Evolutionary conservation across 2,113 vertebrate genomes (phyloP).

Genomic region (Recurvirostra avosetta): DNA sequence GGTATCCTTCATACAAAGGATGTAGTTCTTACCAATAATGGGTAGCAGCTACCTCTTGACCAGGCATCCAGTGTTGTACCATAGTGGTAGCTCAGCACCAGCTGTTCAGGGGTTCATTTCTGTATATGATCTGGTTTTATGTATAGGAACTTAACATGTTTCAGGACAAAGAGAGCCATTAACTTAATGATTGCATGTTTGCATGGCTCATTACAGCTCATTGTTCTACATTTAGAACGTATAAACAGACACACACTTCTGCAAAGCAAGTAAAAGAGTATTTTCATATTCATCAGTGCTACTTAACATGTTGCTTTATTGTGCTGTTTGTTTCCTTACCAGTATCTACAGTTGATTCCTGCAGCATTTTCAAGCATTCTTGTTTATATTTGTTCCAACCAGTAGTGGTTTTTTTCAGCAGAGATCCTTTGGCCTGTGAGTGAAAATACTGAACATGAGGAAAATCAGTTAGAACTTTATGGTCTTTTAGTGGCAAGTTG

Average conservation of each 20-base stretch:
- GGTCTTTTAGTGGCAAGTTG: background rate
- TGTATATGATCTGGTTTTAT: background rate
- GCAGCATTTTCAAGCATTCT: slow-evolving; percentile 80
- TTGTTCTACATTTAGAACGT: background rate
- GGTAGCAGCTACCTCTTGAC: background rate
- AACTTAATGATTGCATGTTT: background rate
- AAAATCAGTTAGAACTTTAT: background rate
- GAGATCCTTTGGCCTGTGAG: slow-evolving; percentile 78
- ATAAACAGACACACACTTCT: background rate
- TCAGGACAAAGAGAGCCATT: background rate
- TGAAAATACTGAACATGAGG: background rate
- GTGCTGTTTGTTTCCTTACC: slow-evolving; percentile 68
- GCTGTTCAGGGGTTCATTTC: background rate
- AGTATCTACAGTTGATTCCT: slow-evolving; percentile 26
- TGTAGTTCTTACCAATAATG: background rate
- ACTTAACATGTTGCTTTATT: background rate
- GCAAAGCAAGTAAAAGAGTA: background rate
- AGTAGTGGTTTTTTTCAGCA: slow-evolving; percentile 79
- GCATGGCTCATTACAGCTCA: background rate
- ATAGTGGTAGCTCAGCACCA: background rate
- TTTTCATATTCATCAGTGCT: background rate
- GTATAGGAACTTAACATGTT: background rate
- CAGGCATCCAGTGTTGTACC: background rate
- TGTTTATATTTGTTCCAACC: slow-evolving; percentile 85
- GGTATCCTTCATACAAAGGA: background rate